A percentile compares a stretch with the other conserved stretches of the same genome.
Evolutionary conservation across 37 sponge, comb jelly and placozoan genomes (phyloP).

Genomic region (Geodia barretti): DNA sequence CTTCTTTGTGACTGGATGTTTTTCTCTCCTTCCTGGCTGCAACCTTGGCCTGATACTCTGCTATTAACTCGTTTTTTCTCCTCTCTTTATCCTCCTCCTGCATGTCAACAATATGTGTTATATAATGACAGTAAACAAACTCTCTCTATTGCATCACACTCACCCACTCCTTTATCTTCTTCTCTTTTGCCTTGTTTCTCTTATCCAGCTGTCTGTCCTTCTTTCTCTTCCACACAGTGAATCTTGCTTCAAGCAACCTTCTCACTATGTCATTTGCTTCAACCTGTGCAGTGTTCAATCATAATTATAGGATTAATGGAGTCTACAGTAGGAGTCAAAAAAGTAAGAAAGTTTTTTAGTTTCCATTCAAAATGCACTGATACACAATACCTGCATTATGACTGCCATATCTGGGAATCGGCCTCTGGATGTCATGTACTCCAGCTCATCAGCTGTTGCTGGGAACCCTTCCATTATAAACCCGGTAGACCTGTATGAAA

Average conservation of each 20-base stretch:
- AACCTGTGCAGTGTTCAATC: slow-evolving; percentile 30
- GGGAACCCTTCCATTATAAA: slow-evolving; percentile 97
- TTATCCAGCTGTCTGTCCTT: slow-evolving; percentile 61
- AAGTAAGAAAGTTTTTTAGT: no score
- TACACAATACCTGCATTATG: slow-evolving; percentile 75
- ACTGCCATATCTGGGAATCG: slow-evolving; percentile 86
- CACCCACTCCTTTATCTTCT: slow-evolving; percentile 67
- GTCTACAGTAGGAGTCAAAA: no score
- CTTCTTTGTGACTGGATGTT: no score
- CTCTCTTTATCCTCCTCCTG: slow-evolving; percentile 68
- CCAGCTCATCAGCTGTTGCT: slow-evolving; percentile 69
- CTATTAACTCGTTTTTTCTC: slow-evolving; percentile 55
- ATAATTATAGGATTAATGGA: no score
- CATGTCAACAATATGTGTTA: background rate
- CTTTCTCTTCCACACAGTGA: slow-evolving; percentile 79
- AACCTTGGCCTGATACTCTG: slow-evolving; percentile 60
- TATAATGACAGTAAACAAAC: background rate
- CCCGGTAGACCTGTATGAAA: slow-evolving; percentile 75
- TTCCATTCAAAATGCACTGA: background rate
- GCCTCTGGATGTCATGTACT: slow-evolving; percentile 65
- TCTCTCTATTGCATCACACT: slow-evolving; percentile 9
- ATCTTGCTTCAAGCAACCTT: slow-evolving; percentile 67
- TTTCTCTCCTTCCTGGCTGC: slow-evolving; percentile 35
- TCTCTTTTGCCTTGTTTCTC: slow-evolving; percentile 30
- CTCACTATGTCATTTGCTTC: slow-evolving; percentile 69